A percentile compares a stretch with the other conserved stretches of the same genome.
These are phyloP conservation scores for Dendrolimus punctatus DNA, from an alignment of 1,140 invertebrate genomes.

Conservation along the genomic window DNA sequence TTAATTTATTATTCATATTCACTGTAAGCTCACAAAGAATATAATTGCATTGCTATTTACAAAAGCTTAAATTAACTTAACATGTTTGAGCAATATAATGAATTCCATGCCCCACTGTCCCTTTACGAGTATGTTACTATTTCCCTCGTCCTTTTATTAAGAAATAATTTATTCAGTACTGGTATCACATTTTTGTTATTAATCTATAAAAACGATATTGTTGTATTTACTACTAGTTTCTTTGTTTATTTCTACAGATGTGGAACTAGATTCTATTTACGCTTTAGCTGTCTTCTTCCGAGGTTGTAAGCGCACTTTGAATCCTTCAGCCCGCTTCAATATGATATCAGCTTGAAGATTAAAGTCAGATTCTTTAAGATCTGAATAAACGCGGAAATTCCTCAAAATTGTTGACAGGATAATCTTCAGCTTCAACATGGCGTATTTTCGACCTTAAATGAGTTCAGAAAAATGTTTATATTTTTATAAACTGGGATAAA, in stretches of 20 bases:
- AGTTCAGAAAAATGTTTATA: slow-evolving; percentile 14
- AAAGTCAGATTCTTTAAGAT: slow-evolving; percentile 82
- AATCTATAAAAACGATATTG: slow-evolving; percentile 6
- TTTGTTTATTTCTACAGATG: no score
- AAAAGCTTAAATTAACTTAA: slow-evolving; percentile 27
- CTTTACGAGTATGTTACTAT: slow-evolving; percentile 37
- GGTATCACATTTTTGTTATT: slow-evolving; percentile 23
- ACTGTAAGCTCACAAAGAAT: slow-evolving; percentile 12
- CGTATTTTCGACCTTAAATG: slow-evolving; percentile 86
- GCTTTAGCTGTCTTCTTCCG: slow-evolving; percentile 70
- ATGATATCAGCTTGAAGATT: slow-evolving; percentile 88
- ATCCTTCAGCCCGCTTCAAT: slow-evolving; percentile 87
- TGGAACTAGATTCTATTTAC: slow-evolving; percentile 5
- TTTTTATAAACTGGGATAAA: background rate
- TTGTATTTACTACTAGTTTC: background rate
- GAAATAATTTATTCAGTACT: slow-evolving; percentile 57
- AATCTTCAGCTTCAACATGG: slow-evolving; percentile 91
- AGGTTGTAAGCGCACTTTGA: slow-evolving; percentile 79
- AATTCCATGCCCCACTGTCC: slow-evolving; percentile 22
- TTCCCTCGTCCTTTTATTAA: slow-evolving; percentile 27
- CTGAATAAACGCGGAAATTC: slow-evolving; percentile 83
- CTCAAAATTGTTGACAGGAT: slow-evolving; percentile 90
- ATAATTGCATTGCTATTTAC: slow-evolving; percentile 43
- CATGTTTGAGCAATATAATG: slow-evolving; percentile 31
- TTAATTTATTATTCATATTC: slow-evolving; percentile 14